Evolutionary conservation across 2,797 vertebrate genomes (phyloP), one percentile per base, ranked within the genome.

Genomic region (Gymnodraco acuticeps): DNA sequence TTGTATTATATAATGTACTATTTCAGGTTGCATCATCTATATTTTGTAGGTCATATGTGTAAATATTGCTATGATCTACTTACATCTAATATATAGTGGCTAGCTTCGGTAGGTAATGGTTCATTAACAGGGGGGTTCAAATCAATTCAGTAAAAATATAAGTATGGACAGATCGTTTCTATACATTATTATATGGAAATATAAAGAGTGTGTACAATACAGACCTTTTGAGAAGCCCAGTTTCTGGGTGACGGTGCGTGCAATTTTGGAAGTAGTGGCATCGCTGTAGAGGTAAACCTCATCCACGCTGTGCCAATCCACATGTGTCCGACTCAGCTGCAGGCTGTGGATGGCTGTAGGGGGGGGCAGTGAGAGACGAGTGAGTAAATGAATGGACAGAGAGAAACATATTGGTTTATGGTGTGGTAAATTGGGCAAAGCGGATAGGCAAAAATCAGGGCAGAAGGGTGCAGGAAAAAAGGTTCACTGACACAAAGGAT

Each of bases 171-270:
- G 27, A 27, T 4, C 1, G 8, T 53, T 55, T 59, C 4, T 13
- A 6, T 4, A 20, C 17, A 3, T 38, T 12, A 45, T 51, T n/a
- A 20, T 8, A 1, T 53, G 3, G 2, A 61, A 59, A 20, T 27
- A 69, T 14, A 11, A 33, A 38, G 11, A 68, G 19, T 6, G 19
- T 20, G 10, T 5, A 5, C 1, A 17, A 59, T 47, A 90, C 92
- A 95, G 90, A 99, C 98, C 98, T 97, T 99, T 99, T 77, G 98
- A 99, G 93, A 99, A 99, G 0, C 98, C 98, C 86, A 99, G 91
- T 86, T 99, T 99, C 82, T 98, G 98, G 0, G 97, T 98, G 71
- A 99, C 98, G 0, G 97, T 98, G 84, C 98, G 96, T 52, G 98
- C 98, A 70, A 99, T 99, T 94, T 99, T 99, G 74, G 98, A 99